Percentiles rank a stretch among this genome's conserved stretches.
phyloP scores from a whole-genome alignment of 2,113 vertebrate species.

The Morone saxatilis region DNA sequence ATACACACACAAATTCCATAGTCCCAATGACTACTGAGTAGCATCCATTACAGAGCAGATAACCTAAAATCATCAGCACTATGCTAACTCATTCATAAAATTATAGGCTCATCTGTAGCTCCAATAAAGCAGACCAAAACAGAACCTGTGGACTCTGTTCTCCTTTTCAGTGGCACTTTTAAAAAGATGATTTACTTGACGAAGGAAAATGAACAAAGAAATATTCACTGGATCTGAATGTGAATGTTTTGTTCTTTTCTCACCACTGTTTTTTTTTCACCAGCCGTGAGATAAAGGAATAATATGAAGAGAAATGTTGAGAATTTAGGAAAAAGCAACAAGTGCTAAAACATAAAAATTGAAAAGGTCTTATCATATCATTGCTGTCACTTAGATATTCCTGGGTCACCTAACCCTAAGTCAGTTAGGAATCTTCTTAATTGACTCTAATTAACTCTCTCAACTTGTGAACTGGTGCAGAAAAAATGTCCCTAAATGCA shows the following conservation, averaged over 20 bases:
- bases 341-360: neutral
- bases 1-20: neutral
- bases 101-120: constrained; percentile 48
- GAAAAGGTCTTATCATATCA: neutral
- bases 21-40: neutral
- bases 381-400: neutral
- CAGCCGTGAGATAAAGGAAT: neutral
- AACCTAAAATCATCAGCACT: neutral
- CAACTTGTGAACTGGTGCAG: neutral
- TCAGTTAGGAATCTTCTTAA: neutral
- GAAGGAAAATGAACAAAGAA: neutral
- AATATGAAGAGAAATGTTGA: neutral
- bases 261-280: neutral
- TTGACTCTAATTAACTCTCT: neutral
- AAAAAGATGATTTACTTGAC: neutral
- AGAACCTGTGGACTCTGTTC: constrained; percentile 46
- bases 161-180: constrained; percentile 15
- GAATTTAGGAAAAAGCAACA: neutral
- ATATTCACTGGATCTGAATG: neutral
- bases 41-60: neutral
- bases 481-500: neutral
- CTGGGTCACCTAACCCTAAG: neutral
- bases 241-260: neutral
- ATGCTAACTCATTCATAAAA: neutral
- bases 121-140: constrained; percentile 49